phyloP scores from a whole-genome alignment of 2,888 invertebrate genomes.

The Chelonus formosanus region DNA sequence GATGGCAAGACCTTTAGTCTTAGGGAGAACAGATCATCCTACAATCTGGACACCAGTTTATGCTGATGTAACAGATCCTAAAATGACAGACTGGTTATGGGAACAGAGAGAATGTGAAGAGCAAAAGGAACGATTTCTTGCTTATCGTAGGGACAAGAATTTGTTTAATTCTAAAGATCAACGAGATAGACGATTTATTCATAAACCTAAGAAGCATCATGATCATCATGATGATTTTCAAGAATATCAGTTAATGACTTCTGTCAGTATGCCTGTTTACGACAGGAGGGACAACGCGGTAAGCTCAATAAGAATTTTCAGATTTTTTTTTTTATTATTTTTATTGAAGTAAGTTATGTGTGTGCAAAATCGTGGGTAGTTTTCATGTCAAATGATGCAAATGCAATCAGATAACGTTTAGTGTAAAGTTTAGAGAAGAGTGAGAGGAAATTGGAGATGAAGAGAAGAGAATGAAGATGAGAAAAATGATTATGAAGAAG shows the following conservation, averaged over 20 bases:
- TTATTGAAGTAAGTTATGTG: background rate
- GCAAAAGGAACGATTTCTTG: conserved; percentile 79
- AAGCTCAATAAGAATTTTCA: conserved; percentile 63
- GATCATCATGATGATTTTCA: conserved; percentile 70
- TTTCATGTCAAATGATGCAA: background rate
- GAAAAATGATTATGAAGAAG: conserved; percentile 36
- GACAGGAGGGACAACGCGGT: conserved; percentile 87
- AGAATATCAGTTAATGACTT: conserved; percentile 86
- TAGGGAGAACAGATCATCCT: conserved; percentile 83
- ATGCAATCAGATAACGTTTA: too few species aligned
- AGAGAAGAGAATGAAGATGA: too few species aligned
- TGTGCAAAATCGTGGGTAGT: conserved; percentile 5
- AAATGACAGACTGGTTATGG: conserved; percentile 91
- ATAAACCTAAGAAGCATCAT: conserved; percentile 68
- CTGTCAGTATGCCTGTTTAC: conserved; percentile 93
- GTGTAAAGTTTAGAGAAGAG: too few species aligned
- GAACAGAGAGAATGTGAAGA: conserved; percentile 82
- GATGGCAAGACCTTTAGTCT: conserved; percentile 93
- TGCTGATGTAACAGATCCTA: conserved; percentile 90
- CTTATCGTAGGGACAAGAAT: conserved; percentile 71
- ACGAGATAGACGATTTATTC: conserved; percentile 70
- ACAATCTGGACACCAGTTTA: conserved; percentile 98
- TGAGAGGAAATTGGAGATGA: too few species aligned
- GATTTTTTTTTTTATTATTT: conserved; percentile 10
- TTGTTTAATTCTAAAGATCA: conserved; percentile 73